A percentile compares a stretch with the other conserved stretches of the same genome.
Conservation (phyloP, 2,888 invertebrate species). For the Listrodromus nycthemerus region DNA sequence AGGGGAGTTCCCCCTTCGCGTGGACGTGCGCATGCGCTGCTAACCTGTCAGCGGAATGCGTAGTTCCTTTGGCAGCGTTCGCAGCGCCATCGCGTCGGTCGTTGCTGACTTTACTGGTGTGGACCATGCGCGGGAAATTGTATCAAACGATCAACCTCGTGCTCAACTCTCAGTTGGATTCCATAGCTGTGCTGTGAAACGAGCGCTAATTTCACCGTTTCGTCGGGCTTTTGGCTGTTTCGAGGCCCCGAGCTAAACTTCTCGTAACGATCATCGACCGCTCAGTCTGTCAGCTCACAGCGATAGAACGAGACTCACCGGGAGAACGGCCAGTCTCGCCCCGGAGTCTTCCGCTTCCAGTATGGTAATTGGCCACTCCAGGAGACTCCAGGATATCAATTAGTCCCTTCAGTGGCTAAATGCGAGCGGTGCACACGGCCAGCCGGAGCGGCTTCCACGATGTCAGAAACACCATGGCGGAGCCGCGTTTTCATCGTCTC, state of each 20-base stretch:
- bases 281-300: conserved; percentile 14
- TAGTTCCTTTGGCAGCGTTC: too few species aligned
- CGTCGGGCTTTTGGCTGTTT: conserved; percentile 31
- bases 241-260: conserved; percentile 40
- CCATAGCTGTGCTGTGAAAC: conserved; percentile 7
- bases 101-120: not conserved
- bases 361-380: conserved; percentile 64
- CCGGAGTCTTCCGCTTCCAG: conserved; percentile 31
- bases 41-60: not conserved
- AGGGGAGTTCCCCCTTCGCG: conserved; percentile 18
- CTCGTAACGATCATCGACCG: conserved; percentile 58
- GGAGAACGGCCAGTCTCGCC: conserved; percentile 42
- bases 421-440: conserved; percentile 40
- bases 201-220: conserved; percentile 44
- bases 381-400: conserved; percentile 66
- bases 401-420: conserved; percentile 65
- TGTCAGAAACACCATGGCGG: conserved; percentile 54
- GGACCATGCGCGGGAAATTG: not conserved
- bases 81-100: not conserved
- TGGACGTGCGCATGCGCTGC: not conserved
- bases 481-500: conserved; percentile 46
- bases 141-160: not conserved
- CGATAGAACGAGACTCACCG: conserved; percentile 17
- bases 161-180: not conserved
- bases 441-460: conserved; percentile 36